These are phyloP conservation scores for Panagrolaimus sp. DNA, from an alignment of 1,140 invertebrate species.

Conservation along the genomic window DNA sequence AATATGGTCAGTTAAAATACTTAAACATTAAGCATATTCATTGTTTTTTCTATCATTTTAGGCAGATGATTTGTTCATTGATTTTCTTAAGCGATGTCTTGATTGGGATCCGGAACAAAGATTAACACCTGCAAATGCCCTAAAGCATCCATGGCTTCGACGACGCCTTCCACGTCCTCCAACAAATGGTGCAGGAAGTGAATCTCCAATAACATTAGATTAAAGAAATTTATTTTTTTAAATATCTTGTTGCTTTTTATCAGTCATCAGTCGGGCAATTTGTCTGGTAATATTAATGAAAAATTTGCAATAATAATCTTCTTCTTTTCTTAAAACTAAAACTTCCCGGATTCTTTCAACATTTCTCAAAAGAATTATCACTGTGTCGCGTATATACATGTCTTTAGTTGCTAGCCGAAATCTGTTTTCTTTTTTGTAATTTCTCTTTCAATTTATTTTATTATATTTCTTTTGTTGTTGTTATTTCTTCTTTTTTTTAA, in stretches of 20 bases:
- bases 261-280: not conserved
- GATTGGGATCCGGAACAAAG: conserved; percentile 90
- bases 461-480: too few relatives aligned
- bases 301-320: not conserved
- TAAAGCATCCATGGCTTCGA: conserved; percentile 87
- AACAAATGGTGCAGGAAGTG: not conserved
- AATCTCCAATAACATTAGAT: conserved; percentile 9
- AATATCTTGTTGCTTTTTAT: conserved; percentile 7
- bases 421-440: too few relatives aligned
- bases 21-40: conserved; percentile 71
- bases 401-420: too few relatives aligned
- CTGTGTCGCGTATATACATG: too few relatives aligned
- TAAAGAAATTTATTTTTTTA: conserved; percentile 3
- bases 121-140: conserved; percentile 82
- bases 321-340: too few relatives aligned
- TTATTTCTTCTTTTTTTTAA: too few relatives aligned
- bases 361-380: too few relatives aligned
- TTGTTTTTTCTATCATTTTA: conserved; percentile 77
- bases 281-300: conserved; percentile 9
- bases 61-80: conserved; percentile 88
- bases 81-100: conserved; percentile 87
- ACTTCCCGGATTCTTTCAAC: too few relatives aligned
- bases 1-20: conserved; percentile 45
- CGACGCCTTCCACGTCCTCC: conserved; percentile 77
- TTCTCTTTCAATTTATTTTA: too few relatives aligned